Evolutionary conservation across 1,140 invertebrate species (phyloP), one percentile per base, ranked within the genome.

Genomic region (Caenorhabditis inopinata): DNA sequence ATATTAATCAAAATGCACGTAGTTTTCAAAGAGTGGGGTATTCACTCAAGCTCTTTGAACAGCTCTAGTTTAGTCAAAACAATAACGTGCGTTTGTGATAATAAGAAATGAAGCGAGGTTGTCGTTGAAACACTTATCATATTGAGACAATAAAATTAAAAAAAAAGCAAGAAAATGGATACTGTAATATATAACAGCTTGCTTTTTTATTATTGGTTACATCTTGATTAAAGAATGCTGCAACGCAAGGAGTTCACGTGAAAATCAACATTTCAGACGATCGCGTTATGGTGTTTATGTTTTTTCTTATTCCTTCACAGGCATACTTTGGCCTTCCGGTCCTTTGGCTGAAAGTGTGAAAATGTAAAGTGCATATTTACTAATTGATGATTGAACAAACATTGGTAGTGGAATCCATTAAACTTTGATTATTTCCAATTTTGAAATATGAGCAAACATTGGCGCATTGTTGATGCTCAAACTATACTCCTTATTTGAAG

Each of bases 81-180:
- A 68, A 38, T 2, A 68, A 38, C 58, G 58, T 21, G 58, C 27
- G 32, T 38, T 42, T 68, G 1, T 62, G 53, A 62, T 62, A 62
- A 62, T 68, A n/a, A 38, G 58, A 68, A 38, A 23, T 21, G 11
- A 23, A 58, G 23, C n/a, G n/a, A 18, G 32, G 32, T 5, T 68
- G 58, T 68, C 58, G 58, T 68, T 68, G 58, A 68, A 68, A 68
- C 25, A 32, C 58, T 68, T 68, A 68, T 68, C 58, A 58, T 29
- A 14, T 5, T 7, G 38, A 42, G 6, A 42, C 32, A 14, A 23
- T 12, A 29, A 32, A 9, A 58, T 2, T 32, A 58, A 9, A 38
- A 38, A 27, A 68, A 38, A 18, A 38, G 9, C 18, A 3, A 21
- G 38, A 32, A 5, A n/a, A 12, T 5, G 32, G 32, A 21, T 68